Evolutionary conservation across 2,797 vertebrate genomes (phyloP).

Genomic region (Hypotaenidia philippensis): DNA sequence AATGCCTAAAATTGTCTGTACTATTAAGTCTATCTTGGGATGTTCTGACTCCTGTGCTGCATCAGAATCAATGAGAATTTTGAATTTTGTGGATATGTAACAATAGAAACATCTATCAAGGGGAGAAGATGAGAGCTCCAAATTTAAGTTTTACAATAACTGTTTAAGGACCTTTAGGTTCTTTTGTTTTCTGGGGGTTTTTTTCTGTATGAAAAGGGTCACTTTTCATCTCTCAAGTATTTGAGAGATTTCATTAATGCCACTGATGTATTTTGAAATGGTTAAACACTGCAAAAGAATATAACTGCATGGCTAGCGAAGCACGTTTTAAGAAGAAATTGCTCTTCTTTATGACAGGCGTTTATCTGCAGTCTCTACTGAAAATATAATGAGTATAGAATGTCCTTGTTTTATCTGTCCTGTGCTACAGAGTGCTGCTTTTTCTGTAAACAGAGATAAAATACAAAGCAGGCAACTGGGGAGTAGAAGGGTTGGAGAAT

Average conservation of each 20-base stretch:
- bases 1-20: background rate
- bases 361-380: conserved; percentile 6
- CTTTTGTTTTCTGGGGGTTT: background rate
- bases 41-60: background rate
- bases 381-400: conserved; percentile 34
- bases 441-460: conserved; percentile 56
- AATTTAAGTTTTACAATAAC: background rate
- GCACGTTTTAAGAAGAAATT: background rate
- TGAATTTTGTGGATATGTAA: background rate
- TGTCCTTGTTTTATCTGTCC: conserved; percentile 17
- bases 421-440: background rate
- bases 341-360: background rate
- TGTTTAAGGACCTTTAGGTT: background rate
- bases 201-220: background rate
- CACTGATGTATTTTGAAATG: background rate
- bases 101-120: background rate
- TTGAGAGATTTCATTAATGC: background rate
- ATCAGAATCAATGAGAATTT: background rate
- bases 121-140: background rate
- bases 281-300: conserved; percentile 8
- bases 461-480: background rate
- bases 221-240: background rate
- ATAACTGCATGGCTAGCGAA: background rate
- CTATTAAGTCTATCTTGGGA: background rate
- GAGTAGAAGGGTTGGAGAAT: background rate